Evolutionary conservation across 2,888 invertebrate species (phyloP), one percentile per base, ranked within the genome.

Genomic region (Autographa gamma): DNA sequence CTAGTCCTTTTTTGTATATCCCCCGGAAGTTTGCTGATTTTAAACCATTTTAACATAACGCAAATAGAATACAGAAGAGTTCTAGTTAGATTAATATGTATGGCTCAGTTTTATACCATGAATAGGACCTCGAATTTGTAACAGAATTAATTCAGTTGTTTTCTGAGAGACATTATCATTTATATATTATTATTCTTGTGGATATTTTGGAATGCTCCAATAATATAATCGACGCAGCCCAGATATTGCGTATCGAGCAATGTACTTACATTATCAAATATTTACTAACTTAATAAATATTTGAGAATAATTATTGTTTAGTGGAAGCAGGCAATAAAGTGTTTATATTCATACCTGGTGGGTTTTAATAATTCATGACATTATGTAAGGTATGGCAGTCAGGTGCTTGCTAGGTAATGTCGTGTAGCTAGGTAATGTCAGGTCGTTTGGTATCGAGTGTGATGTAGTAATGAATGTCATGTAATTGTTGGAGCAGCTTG

Each of bases 401-500:
- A 91, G 91, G 90, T 92, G 54, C 54, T 25, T 11, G 92, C 87
- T 84, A 65, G 82, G 74, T 80, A 82, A 73, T 71, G 75, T 72
- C 60, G 18, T 80, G 83, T 80, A 66, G 70, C 79, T 86, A 85
- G 85, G 85, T 88, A 89, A 88, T 88, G 88, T 85, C 85, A 86
- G 82, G 84, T 84, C 79, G 74, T 86, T 85, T 83, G 74, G 83
- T 87, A 86, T 88, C 80, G 85, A 86, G 86, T 88, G 84, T 89
- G 85, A 87, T 89, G 89, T 86, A 83, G 87, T 89, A 87, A 88
- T 89, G 86, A 87, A 85, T 88, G 85, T 77, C 86, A 85, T 88
- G 85, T 90, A 91, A 90, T 89, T 88, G 89, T 87, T 90, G 88
- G 88, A 91, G 89, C 95, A 94, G 94, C 95, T 95, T 94, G 93